These are phyloP conservation scores for Sialis lutaria DNA, from an alignment of 2,888 invertebrate genomes.

Conservation along the genomic window DNA sequence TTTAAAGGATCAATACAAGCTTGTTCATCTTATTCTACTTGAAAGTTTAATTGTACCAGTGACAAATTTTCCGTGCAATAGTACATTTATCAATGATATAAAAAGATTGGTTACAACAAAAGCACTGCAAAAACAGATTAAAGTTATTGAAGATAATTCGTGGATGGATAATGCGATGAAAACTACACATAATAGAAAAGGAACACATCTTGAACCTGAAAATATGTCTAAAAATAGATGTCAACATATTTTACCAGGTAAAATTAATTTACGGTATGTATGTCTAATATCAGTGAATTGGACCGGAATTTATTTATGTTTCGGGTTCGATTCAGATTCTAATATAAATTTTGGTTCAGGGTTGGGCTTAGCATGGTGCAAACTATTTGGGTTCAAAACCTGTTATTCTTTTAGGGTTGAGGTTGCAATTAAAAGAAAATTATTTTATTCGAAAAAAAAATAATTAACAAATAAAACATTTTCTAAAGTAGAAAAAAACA, in stretches of 20 bases:
- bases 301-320: no score
- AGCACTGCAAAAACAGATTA: slow-evolving; percentile 18
- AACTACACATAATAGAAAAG: slow-evolving; percentile 10
- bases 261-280: background rate
- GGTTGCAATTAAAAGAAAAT: no score
- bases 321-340: no score
- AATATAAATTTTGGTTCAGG: no score
- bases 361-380: no score
- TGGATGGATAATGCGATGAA: slow-evolving; percentile 27
- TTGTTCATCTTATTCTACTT: slow-evolving; percentile 26
- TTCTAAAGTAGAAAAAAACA: no score
- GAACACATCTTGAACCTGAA: slow-evolving; percentile 10
- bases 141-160: slow-evolving; percentile 18
- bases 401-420: no score
- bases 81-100: slow-evolving; percentile 16
- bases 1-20: slow-evolving; percentile 24
- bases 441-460: no score
- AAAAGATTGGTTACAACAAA: slow-evolving; percentile 16
- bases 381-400: no score
- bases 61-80: slow-evolving; percentile 20
- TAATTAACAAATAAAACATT: no score
- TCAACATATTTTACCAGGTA: slow-evolving; percentile 22
- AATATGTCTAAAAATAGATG: slow-evolving; percentile 21
- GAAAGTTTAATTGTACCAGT: slow-evolving; percentile 23
- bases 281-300: no score